These are phyloP conservation scores for Molanna angustata DNA, from an alignment of 2,888 invertebrate genomes.

Conservation along the genomic window DNA sequence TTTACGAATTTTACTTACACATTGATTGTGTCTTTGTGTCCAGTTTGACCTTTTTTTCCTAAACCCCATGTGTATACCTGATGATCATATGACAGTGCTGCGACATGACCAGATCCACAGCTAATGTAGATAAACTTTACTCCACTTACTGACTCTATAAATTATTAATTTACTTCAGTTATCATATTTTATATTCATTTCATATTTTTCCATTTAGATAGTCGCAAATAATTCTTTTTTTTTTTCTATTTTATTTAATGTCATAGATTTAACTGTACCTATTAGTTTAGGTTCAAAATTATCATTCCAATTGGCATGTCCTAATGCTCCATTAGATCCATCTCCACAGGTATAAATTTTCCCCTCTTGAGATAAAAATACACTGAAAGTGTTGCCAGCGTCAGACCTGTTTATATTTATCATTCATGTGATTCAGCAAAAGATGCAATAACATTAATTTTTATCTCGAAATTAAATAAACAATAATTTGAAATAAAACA, in stretches of 20 bases:
- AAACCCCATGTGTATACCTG: slow-evolving; percentile 66
- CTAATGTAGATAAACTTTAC: slow-evolving; percentile 31
- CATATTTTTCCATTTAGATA: no score
- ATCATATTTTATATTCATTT: no score
- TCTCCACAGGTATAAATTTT: slow-evolving; percentile 68
- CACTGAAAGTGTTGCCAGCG: slow-evolving; percentile 64
- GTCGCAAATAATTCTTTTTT: neutral
- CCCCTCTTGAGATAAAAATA: slow-evolving; percentile 66
- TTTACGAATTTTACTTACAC: slow-evolving; percentile 42
- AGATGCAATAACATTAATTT: neutral
- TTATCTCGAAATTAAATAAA: neutral
- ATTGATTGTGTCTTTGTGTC: slow-evolving; percentile 47
- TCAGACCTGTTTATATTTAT: slow-evolving; percentile 46
- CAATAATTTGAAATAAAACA: neutral
- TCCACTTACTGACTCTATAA: neutral
- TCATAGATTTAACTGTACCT: slow-evolving; percentile 37
- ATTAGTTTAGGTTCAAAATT: slow-evolving; percentile 57
- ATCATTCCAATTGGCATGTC: slow-evolving; percentile 59
- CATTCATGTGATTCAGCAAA: slow-evolving; percentile 2
- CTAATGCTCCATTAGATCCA: slow-evolving; percentile 60
- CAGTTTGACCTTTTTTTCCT: slow-evolving; percentile 60
- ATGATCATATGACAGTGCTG: slow-evolving; percentile 59
- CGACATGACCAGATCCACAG: slow-evolving; percentile 62
- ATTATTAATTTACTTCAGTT: neutral
- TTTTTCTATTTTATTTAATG: neutral